phyloP scores from a whole-genome alignment of 2,797 vertebrate genomes.

The Arvicola amphibius region DNA sequence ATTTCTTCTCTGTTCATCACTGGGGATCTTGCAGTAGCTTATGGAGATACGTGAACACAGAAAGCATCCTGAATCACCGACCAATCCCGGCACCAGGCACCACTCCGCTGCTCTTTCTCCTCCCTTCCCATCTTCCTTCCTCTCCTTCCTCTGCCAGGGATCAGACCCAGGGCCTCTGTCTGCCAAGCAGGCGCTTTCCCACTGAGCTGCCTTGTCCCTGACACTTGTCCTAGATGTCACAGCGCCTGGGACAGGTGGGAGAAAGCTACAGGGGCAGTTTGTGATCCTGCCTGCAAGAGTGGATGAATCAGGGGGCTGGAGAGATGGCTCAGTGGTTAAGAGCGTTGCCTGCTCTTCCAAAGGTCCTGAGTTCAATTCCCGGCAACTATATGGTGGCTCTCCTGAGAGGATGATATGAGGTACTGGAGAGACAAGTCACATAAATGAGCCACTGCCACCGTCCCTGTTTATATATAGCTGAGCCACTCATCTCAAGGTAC shows the following conservation, averaged over 20 bases:
- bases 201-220: not conserved
- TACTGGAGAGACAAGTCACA: too few species aligned
- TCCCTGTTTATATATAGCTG: not conserved
- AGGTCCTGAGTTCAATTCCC: too few species aligned
- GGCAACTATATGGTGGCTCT: too few species aligned
- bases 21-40: not conserved
- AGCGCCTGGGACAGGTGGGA: not conserved
- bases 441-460: not conserved
- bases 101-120: too few species aligned
- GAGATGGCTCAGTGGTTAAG: too few species aligned
- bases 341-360: too few species aligned
- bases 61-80: not conserved
- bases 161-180: not conserved
- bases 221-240: not conserved
- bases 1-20: not conserved
- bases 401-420: not conserved
- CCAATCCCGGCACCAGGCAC: not conserved
- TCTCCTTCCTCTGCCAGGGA: not conserved
- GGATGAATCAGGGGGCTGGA: not conserved
- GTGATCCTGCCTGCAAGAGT: not conserved
- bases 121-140: not conserved
- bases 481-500: not conserved
- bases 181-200: not conserved
- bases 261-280: not conserved
- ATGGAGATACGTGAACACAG: not conserved